These are phyloP conservation scores for Perca fluviatilis DNA, from an alignment of 2,113 vertebrate species.

Conservation along the genomic window DNA sequence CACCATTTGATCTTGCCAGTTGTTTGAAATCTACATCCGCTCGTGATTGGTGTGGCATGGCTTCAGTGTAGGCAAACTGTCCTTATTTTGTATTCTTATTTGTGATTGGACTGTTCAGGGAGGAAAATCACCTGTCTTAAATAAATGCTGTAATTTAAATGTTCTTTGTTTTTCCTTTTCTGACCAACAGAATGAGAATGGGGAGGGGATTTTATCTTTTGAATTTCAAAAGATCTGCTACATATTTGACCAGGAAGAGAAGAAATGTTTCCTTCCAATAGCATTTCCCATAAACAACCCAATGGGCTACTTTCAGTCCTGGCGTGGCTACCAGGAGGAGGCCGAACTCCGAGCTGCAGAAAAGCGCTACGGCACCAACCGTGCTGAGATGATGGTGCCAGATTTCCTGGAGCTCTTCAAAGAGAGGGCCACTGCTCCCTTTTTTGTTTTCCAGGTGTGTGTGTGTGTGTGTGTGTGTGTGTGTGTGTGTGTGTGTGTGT, in stretches of 20 bases:
- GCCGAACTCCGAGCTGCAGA: constrained; percentile 89
- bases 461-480: background rate
- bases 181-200: constrained; percentile 86
- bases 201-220: constrained; percentile 87
- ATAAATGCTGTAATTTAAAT: background rate
- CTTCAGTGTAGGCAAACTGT: background rate
- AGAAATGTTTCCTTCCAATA: constrained; percentile 89
- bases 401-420: constrained; percentile 96
- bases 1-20: background rate
- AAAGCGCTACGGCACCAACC: constrained; percentile 92
- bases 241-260: constrained; percentile 86
- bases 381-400: constrained; percentile 96
- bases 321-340: constrained; percentile 94
- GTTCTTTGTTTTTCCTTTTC: constrained; percentile 6
- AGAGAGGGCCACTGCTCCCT: constrained; percentile 95
- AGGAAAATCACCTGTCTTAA: background rate
- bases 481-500: too few species aligned
- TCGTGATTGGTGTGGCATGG: background rate
- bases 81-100: background rate
- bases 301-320: constrained; percentile 90
- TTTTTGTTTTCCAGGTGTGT: constrained; percentile 96
- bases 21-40: background rate
- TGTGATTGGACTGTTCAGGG: background rate
- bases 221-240: constrained; percentile 98
- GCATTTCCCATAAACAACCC: constrained; percentile 88